These are phyloP conservation scores for Dicrurus megarhynchus DNA, from an alignment of 2,113 vertebrate species.

Conservation along the genomic window DNA sequence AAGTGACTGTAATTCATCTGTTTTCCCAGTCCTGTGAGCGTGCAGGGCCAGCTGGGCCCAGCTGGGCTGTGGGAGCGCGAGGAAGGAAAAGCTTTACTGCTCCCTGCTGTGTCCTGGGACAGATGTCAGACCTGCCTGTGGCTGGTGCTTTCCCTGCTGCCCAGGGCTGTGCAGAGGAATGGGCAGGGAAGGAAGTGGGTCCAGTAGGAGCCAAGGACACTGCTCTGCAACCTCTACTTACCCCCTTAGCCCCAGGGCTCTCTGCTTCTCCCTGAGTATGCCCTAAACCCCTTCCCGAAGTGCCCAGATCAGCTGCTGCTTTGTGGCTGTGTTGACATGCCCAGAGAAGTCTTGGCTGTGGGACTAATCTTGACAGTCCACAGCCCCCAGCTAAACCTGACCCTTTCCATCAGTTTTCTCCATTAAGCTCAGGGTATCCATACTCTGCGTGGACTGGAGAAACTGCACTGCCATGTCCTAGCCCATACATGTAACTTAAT, in stretches of 20 bases:
- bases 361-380: neutral
- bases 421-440: neutral
- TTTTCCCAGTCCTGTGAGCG: neutral
- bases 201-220: neutral
- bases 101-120: neutral
- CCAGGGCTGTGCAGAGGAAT: neutral
- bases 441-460: rapidly evolving
- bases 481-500: rapidly evolving
- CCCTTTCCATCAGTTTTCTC: neutral
- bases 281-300: neutral
- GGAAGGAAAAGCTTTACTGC: neutral
- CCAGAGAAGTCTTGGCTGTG: neutral
- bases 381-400: neutral
- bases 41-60: constrained; percentile 25
- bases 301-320: neutral
- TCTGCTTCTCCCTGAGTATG: rapidly evolving
- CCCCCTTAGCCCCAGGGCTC: neutral
- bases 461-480: neutral
- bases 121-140: neutral
- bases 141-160: rapidly evolving
- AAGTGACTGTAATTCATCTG: neutral
- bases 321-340: neutral
- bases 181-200: neutral
- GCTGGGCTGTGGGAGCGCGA: neutral
- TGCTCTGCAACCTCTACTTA: neutral